phyloP scores from a whole-genome alignment of 37 sponge, comb jelly and placozoan genomes.

The Halichondria panicea region DNA sequence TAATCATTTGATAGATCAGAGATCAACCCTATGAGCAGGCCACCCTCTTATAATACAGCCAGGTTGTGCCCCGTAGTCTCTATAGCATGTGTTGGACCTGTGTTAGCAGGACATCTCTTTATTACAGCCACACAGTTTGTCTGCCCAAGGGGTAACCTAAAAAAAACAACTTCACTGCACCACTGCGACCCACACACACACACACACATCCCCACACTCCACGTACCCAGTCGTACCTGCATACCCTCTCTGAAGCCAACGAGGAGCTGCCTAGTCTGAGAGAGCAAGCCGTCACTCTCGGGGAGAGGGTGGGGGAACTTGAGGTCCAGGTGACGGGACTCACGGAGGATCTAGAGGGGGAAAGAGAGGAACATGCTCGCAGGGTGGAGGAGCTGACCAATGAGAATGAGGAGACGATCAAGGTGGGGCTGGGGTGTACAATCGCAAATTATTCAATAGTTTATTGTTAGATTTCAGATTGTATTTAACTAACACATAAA shows the following conservation, averaged over 20 bases:
- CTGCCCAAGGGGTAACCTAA: too few relatives aligned
- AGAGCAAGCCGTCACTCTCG: background rate
- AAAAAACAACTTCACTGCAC: too few relatives aligned
- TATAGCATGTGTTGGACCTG: too few relatives aligned
- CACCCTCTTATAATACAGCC: too few relatives aligned
- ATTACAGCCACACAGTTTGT: too few relatives aligned
- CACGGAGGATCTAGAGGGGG: background rate
- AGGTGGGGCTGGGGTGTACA: background rate
- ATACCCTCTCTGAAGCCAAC: slow-evolving; percentile 16
- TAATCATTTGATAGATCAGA: too few relatives aligned
- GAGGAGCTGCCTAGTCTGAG: slow-evolving; percentile 31
- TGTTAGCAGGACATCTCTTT: too few relatives aligned
- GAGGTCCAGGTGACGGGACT: slow-evolving; percentile 3
- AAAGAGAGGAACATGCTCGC: slow-evolving; percentile 7
- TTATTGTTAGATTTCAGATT: background rate
- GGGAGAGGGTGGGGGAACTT: background rate
- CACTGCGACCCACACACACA: too few relatives aligned
- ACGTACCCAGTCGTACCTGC: slow-evolving; percentile 13
- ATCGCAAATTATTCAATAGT: background rate
- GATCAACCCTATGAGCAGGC: too few relatives aligned
- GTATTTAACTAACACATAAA: background rate
- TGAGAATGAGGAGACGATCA: slow-evolving; percentile 1
- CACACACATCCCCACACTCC: background rate
- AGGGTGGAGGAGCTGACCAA: background rate
- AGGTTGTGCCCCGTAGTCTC: too few relatives aligned